Evolutionary conservation across 2,113 vertebrate species (phyloP).

Genomic region (Solea senegalensis): DNA sequence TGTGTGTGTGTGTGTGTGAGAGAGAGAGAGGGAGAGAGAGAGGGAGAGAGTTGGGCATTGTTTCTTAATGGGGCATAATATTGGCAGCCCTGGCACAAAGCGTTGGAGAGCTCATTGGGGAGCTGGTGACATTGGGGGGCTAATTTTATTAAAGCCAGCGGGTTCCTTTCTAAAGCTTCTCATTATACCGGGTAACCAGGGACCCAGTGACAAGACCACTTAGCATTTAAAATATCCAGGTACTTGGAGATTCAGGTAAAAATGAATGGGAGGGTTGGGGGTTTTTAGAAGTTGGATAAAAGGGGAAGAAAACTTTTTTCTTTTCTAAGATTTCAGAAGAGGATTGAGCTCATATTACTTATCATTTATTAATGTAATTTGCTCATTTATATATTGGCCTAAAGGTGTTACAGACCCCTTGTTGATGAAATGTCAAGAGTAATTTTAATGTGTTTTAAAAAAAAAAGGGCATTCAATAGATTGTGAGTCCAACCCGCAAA

Average conservation of each 20-base stretch:
- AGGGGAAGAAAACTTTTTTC: slow-evolving; percentile 30
- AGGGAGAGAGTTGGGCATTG: slow-evolving; percentile 11
- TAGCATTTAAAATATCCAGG: slow-evolving; percentile 57
- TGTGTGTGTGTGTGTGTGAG: slow-evolving; percentile 28
- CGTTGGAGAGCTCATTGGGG: slow-evolving; percentile 42
- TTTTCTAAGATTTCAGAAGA: slow-evolving; percentile 33
- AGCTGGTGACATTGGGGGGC: slow-evolving; percentile 41
- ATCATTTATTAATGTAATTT: slow-evolving; percentile 49
- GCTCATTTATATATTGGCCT: slow-evolving; percentile 56
- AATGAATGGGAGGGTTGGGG: slow-evolving; percentile 26
- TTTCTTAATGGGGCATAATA: slow-evolving; percentile 66
- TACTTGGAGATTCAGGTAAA: slow-evolving; percentile 45
- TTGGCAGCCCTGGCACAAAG: slow-evolving; percentile 58
- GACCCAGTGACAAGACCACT: slow-evolving; percentile 56
- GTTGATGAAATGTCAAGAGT: slow-evolving; percentile 70
- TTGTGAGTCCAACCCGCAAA: slow-evolving; percentile 66
- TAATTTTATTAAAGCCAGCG: slow-evolving; percentile 71
- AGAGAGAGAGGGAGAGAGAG: neutral
- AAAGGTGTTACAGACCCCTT: slow-evolving; percentile 58
- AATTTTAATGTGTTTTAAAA: slow-evolving; percentile 66
- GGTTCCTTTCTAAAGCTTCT: slow-evolving; percentile 56
- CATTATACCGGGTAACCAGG: slow-evolving; percentile 54
- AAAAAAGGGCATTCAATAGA: slow-evolving; percentile 64
- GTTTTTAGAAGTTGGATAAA: slow-evolving; percentile 23
- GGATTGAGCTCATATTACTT: slow-evolving; percentile 36